phyloP scores from a whole-genome alignment of 2,797 vertebrate genomes.

The Anniella stebbinsi region DNA sequence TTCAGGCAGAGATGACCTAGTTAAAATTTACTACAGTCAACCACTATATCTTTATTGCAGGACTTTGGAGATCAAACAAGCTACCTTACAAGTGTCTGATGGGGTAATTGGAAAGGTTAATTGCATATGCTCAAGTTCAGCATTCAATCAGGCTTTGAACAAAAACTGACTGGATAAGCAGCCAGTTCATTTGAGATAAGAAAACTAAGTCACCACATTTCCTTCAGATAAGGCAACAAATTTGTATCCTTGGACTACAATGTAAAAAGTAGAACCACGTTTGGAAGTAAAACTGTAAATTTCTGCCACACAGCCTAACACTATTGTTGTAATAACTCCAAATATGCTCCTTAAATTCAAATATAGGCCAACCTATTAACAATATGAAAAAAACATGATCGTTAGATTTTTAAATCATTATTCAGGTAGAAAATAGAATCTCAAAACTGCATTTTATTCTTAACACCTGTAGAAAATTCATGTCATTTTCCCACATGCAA shows the following conservation, averaged over 20 bases:
- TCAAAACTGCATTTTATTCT: background rate
- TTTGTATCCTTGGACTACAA: background rate
- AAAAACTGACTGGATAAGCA: conserved; percentile 23
- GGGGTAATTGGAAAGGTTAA: conserved; percentile 16
- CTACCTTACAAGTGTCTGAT: conserved; percentile 13
- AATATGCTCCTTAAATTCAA: background rate
- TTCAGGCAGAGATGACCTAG: background rate
- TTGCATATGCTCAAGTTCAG: conserved; percentile 8
- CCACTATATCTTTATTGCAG: background rate
- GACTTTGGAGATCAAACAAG: conserved; percentile 9
- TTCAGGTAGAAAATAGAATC: background rate
- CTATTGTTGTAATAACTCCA: background rate
- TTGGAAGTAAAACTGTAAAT: background rate
- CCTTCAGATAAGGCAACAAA: background rate
- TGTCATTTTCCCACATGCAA: background rate
- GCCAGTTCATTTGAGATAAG: conserved; percentile 31
- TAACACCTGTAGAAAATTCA: background rate
- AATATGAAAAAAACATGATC: background rate
- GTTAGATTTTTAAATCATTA: background rate
- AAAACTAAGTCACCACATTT: background rate
- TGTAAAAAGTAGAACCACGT: background rate
- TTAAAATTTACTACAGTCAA: background rate
- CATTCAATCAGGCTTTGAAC: conserved; percentile 19
- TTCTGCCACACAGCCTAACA: background rate
- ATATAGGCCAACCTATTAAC: background rate